Evolutionary conservation across 2,888 invertebrate species (phyloP).

Genomic region (Agrochola lychnidis): DNA sequence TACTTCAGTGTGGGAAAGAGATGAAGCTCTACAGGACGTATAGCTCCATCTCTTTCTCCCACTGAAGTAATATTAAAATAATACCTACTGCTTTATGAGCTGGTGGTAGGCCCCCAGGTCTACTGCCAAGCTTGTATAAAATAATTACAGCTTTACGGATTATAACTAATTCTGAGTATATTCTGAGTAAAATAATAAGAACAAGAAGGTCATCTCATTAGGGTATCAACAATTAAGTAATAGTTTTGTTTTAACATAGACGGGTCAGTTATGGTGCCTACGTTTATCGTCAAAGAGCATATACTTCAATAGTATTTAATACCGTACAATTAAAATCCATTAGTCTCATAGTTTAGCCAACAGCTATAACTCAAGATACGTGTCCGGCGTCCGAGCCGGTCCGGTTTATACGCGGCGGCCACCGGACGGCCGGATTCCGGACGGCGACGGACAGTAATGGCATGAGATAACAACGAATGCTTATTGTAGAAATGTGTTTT

Average conservation of each 20-base stretch:
- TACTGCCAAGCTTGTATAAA: neutral
- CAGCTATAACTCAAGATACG: constrained; percentile 54
- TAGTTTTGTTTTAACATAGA: neutral
- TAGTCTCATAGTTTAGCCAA: constrained; percentile 40
- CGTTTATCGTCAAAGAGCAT: neutral
- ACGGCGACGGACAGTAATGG: constrained; percentile 51
- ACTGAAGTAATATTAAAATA: too few species aligned
- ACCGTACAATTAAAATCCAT: constrained; percentile 41
- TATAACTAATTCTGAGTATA: neutral
- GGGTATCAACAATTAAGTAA: too few species aligned
- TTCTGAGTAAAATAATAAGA: neutral
- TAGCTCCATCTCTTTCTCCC: too few species aligned
- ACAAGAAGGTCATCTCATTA: neutral
- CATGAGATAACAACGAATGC: constrained; percentile 46
- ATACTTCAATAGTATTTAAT: neutral
- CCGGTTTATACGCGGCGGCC: constrained; percentile 43
- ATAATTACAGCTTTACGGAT: neutral
- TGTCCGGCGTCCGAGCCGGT: constrained; percentile 35
- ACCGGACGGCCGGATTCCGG: constrained; percentile 28
- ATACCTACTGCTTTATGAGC: too few species aligned
- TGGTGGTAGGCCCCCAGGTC: too few species aligned
- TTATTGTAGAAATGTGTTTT: constrained; percentile 25
- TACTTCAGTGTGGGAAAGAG: too few species aligned
- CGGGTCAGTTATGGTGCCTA: neutral
- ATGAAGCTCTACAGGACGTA: too few species aligned